Evolutionary conservation across 2,113 vertebrate species (phyloP), one percentile per base, ranked within the genome.

Genomic region (Chiloscyllium plagiosum): DNA sequence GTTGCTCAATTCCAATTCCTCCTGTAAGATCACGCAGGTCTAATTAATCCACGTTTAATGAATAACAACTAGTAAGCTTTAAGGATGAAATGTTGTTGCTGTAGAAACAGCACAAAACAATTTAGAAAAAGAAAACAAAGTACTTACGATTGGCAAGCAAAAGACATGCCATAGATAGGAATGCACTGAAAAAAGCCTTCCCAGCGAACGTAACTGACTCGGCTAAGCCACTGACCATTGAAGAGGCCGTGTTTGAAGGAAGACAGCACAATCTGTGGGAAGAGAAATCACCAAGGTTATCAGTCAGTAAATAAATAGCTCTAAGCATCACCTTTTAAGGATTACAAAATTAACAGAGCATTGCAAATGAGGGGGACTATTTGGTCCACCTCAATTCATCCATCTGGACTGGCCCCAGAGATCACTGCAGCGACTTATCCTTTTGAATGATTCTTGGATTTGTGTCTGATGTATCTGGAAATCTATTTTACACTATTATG

Each of bases 111-210:
- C n/a, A 68, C 69, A 72, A 68, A 37, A 19, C 80, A 83, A 42
- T 33, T 90, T 52, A 90, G 37, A 95, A 93, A 86, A 61, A 96
- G 56, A 61, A 92, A 76, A 0, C 24, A 96, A 96, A 85, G 97
- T 98, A 99, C 99, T 99, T 98, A 99, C 99, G 99, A 99, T 98
- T 99, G 99, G 96, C 99, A 99, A 98, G 99, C 98, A 96, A 99
- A 99, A 93, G 99, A 99, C 99, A 99, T 99, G 98, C 99, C 99
- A 69, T 99, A 99, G 98, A 99, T 99, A 97, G 99, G 99, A 97
- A 99, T 98, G 97, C 99, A 99, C 97, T 99, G 99, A 97, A 99
- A 99, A 97, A 99, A 97, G 96, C 99, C 99, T 97, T 99, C 99
- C 98, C 98, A 99, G 96, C 98, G 99, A 61, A 98, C 80, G 96